Conservation (phyloP, 1,140 invertebrate genomes). For the Orchesella cincta region DNA sequence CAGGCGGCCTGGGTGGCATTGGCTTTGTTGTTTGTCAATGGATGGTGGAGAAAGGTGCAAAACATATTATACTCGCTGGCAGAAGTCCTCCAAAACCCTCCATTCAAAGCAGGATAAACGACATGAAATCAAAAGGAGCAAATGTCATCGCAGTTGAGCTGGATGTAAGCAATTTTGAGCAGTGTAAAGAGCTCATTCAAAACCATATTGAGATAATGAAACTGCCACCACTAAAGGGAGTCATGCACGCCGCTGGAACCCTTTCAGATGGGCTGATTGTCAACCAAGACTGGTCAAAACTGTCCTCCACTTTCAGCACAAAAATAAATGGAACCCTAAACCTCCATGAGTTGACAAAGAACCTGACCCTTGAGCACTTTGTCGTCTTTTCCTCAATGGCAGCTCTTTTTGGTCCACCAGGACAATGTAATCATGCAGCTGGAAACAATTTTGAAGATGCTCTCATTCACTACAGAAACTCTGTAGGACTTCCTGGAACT, state of each 20-base stretch:
- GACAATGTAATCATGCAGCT: background rate
- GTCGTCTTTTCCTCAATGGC: background rate
- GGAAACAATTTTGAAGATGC: constrained; percentile 10
- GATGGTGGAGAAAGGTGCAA: constrained; percentile 22
- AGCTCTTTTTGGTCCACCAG: background rate
- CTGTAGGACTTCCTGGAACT: background rate
- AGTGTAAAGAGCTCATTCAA: background rate
- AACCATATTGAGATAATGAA: background rate
- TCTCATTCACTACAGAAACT: background rate
- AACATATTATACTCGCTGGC: background rate
- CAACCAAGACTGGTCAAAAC: background rate
- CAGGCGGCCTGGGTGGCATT: constrained; percentile 29
- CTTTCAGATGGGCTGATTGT: background rate
- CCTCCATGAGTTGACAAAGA: constrained; percentile 14
- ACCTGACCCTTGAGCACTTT: background rate
- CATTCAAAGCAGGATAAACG: background rate
- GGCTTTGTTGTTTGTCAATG: constrained; percentile 12
- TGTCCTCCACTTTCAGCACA: background rate
- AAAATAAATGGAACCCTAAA: constrained; percentile 6
- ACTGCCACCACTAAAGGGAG: background rate
- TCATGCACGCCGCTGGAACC: constrained; percentile 12
- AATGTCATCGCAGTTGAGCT: background rate
- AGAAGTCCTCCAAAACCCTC: background rate
- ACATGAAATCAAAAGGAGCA: background rate
- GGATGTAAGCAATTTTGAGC: background rate